Conservation (phyloP, 2,113 vertebrate species). For the Riparia riparia region DNA sequence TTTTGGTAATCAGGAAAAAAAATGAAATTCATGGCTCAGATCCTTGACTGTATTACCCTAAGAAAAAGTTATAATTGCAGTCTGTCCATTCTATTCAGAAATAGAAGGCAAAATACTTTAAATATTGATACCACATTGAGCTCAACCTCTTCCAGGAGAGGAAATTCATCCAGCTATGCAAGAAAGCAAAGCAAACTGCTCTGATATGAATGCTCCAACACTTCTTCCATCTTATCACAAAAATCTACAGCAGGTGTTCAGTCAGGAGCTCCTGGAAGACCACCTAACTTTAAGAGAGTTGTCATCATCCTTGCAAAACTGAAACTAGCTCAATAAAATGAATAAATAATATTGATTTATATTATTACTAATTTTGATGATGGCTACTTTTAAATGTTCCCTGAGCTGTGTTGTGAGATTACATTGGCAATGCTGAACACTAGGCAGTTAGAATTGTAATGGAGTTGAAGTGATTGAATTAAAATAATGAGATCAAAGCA, state of each 20-base stretch:
- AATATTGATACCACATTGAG: background rate
- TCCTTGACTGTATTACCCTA: background rate
- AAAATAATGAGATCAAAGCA: slow-evolving; percentile 19
- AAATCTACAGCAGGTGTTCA: background rate
- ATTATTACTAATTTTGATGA: background rate
- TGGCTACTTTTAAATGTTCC: background rate
- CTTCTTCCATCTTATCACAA: background rate
- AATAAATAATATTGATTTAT: background rate
- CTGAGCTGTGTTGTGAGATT: background rate
- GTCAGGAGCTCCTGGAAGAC: background rate
- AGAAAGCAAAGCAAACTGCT: background rate
- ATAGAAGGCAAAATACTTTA: background rate
- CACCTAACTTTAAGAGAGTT: background rate
- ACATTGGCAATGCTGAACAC: background rate
- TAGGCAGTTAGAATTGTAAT: background rate
- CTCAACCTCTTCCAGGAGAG: background rate
- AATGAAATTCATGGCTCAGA: background rate
- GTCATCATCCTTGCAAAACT: background rate
- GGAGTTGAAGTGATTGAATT: background rate
- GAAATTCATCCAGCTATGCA: background rate
- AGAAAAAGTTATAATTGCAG: background rate
- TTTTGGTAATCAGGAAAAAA: background rate
- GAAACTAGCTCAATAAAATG: background rate
- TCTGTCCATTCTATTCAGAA: background rate
- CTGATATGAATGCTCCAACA: background rate